Base-by-base conservation (phyloP, 2,888 invertebrate genomes). In the Drosophila ustulata region DNA sequence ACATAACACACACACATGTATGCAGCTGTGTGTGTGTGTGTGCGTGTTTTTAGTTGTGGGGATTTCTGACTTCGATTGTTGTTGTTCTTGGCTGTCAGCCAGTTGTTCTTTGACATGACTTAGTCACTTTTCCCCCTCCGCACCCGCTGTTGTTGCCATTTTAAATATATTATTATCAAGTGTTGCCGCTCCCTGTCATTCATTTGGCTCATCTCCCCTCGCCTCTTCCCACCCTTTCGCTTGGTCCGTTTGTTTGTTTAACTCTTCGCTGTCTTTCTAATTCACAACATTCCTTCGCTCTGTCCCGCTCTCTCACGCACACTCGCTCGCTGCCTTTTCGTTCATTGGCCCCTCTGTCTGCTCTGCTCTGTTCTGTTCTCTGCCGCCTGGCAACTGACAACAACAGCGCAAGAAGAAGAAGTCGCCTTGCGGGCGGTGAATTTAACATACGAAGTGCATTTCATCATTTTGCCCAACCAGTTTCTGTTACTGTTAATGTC, bases 381-480 rank as follows among this genome's bases (percentile, higher is more conserved):
- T 50, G 63, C 69, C 23, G 39, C 39, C 7, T 68, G 57, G 59
- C 69, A 68, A 64, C 75, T 43, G 28, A 37, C 37, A 32, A 32
- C 32, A 32, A 8, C 7, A 32, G 3, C 30, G 18, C 18, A 30
- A 56, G 39, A 13, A 7, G 3, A 18, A 50, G 45, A 58, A 59
- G 3, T 43, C 50, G 43, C 57, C 34, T 30, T 18, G 37, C 13
- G 39, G 43, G 37, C 13, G 39, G 43, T 41, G 53, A 62, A 41
- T 45, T 28, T 32, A 53, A 18, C 43, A 47, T 25, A 52, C 45
- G 47, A 74, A 78, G 63, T 75, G 75, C 75, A 79, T 64, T 79
- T 75, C 50, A 75, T 78, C 58, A 79, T 61, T 50, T 53, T 3
- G 9, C 13, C 41, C 32, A 74, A 62, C 53, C 62, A 46, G 62